Evolutionary conservation across 2,113 vertebrate species (phyloP).

Genomic region (Helogale parvula): DNA sequence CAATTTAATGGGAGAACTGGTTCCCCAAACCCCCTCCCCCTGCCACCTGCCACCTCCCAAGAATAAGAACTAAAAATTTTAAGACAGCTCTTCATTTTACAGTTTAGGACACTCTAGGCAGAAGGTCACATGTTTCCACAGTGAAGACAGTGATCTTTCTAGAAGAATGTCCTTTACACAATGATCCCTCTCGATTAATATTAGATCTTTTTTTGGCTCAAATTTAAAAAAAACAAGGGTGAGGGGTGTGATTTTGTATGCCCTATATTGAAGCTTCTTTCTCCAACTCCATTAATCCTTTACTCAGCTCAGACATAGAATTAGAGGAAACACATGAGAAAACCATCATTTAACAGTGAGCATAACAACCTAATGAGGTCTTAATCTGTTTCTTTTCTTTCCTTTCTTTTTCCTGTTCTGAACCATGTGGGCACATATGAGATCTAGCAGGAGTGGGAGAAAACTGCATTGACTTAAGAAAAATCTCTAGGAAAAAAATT

Average conservation of each 20-base stretch:
- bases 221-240: background rate
- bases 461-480: slow-evolving; percentile 1
- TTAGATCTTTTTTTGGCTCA: background rate
- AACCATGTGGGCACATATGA: background rate
- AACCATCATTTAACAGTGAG: background rate
- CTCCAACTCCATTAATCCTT: background rate
- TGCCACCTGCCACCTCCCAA: background rate
- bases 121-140: background rate
- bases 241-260: background rate
- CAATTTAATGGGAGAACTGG: background rate
- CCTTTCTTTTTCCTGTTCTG: background rate
- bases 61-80: background rate
- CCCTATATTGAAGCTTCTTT: background rate
- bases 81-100: background rate
- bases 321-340: background rate
- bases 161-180: background rate
- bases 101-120: background rate
- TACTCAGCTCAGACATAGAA: background rate
- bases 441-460: background rate
- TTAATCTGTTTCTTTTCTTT: background rate
- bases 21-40: background rate
- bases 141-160: background rate
- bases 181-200: background rate
- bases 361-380: background rate
- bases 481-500: background rate